These are phyloP conservation scores for Malurus melanocephalus DNA, from an alignment of 2,113 vertebrate genomes.

Conservation along the genomic window DNA sequence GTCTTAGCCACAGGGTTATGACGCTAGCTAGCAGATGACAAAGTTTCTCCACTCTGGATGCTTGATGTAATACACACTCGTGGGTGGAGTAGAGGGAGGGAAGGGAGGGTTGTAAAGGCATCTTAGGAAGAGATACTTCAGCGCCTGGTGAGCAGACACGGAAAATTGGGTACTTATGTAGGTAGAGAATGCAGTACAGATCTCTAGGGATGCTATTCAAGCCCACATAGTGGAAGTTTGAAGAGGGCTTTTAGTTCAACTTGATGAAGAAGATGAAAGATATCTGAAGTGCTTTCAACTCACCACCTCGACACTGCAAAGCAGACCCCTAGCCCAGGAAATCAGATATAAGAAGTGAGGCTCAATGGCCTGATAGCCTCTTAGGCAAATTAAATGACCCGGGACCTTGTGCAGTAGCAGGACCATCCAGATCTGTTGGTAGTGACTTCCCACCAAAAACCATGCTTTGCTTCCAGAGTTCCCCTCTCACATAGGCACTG, in stretches of 20 bases:
- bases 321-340: neutral
- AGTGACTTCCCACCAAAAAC: neutral
- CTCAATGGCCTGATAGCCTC: neutral
- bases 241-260: neutral
- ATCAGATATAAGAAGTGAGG: neutral
- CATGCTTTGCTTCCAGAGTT: neutral
- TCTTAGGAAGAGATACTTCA: neutral
- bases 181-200: neutral
- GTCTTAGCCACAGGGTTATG: neutral
- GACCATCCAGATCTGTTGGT: neutral
- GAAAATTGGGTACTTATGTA: neutral
- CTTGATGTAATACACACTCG: fast-evolving
- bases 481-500: neutral
- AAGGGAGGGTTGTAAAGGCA: neutral
- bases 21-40: neutral
- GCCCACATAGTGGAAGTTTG: neutral
- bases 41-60: neutral
- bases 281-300: neutral
- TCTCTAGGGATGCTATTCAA: neutral
- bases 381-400: neutral
- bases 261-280: neutral
- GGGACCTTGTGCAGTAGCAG: neutral
- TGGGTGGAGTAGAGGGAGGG: neutral
- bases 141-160: neutral
- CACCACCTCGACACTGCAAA: neutral